Evolutionary conservation across 2,888 invertebrate species (phyloP).

Genomic region (Flabesymbios commensalis): DNA sequence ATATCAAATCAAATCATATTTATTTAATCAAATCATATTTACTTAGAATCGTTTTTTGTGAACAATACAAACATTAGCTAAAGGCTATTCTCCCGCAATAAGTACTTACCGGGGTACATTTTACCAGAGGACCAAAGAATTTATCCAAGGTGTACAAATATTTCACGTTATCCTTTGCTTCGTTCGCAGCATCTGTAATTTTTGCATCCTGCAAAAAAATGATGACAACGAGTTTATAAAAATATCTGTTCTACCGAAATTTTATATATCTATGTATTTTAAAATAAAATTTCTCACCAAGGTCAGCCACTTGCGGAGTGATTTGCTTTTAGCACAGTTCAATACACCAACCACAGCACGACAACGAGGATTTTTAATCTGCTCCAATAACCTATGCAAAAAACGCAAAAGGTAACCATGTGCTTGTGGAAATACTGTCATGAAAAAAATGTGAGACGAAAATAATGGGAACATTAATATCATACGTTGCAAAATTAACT

Average conservation of each 20-base stretch:
- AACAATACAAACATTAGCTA: too few relatives aligned
- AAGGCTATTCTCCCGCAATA: too few relatives aligned
- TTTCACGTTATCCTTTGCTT: constrained; percentile 93
- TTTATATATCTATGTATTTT: not conserved
- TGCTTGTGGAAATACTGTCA: too few relatives aligned
- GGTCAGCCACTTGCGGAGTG: constrained; percentile 57
- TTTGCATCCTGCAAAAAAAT: constrained; percentile 71
- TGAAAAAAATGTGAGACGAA: too few relatives aligned
- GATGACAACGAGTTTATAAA: not conserved
- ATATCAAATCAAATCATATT: too few relatives aligned
- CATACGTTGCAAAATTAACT: too few relatives aligned
- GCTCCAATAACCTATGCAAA: constrained; percentile 54
- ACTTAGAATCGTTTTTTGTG: too few relatives aligned
- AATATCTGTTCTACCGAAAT: not conserved
- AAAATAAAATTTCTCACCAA: too few relatives aligned
- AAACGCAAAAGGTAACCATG: not conserved
- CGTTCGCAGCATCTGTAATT: constrained; percentile 92
- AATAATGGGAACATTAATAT: too few relatives aligned
- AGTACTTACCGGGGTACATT: constrained; percentile 82
- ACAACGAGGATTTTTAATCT: constrained; percentile 59
- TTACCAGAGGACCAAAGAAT: constrained; percentile 88
- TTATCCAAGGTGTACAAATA: constrained; percentile 92
- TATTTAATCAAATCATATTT: too few relatives aligned
- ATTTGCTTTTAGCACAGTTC: constrained; percentile 59
- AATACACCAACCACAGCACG: constrained; percentile 60